Evolutionary conservation across 1,140 invertebrate species (phyloP), one percentile per base, ranked within the genome.

Genomic region (Tigriopus japonicus): DNA sequence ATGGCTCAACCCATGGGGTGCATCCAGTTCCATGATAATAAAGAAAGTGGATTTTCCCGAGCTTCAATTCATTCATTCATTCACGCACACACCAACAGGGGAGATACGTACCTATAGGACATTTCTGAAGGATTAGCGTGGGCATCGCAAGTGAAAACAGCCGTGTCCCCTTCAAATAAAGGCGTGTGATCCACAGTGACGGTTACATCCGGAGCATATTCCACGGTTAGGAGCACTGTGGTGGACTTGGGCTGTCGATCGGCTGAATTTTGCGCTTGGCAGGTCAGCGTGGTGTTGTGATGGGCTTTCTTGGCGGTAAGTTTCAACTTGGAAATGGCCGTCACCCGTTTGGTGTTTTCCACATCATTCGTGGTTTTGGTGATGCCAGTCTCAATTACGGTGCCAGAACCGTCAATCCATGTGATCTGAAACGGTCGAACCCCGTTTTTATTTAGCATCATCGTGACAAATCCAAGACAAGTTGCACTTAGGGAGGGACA

Each of bases 201-300:
- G 0, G 71, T 73, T 40, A 78, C 84, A 74, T 90, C 89, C 7
- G 89, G 89, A 40, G 87, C 85, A 68, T 87, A 89, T 73, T 86
- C 87, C 67, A 87, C 85, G 77, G 86, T 81, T 42, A 90, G 78
- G 59, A 80, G 77, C 23, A 88, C 76, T 69, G 82, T 83, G 6
- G 85, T 83, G 65, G 81, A 83, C 67, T 83, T 78, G 67, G 85
- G 84, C 10, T 81, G n/a, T 12, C 14, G 74, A 71, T 87, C 84
- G 7, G 85, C 85, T 0, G 82, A 83, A 68, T 89, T 90, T 71
- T 88, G 85, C 51, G 86, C 86, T 72, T 88, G 19, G 54, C 91
- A 95, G 17, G 86, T 88, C 66, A 93, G 85, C 15, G 82, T 87
- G 63, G 85, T 87, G 66, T 90, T 91, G 72, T 93, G 84, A 71